phyloP scores from a whole-genome alignment of 2,113 vertebrate genomes.

The Ceratotherium simum region DNA sequence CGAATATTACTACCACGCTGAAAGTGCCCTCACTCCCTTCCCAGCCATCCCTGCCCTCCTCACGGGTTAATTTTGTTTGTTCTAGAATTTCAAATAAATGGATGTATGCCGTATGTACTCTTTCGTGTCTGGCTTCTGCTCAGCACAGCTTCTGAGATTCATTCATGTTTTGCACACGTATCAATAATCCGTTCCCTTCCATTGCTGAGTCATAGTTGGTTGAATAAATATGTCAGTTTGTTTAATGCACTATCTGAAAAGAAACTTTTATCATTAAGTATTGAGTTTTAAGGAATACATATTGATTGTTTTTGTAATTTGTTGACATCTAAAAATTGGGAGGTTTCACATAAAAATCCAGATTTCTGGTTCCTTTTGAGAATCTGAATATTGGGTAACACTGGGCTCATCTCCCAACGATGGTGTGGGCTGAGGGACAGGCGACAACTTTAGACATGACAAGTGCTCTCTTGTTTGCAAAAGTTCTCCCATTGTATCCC shows the following conservation, averaged over 20 bases:
- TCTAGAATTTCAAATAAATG: conserved; percentile 12
- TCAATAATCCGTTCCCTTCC: neutral
- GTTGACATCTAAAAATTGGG: neutral
- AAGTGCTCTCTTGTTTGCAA: neutral
- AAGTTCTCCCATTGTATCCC: neutral
- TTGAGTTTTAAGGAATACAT: conserved; percentile 19
- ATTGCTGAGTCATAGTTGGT: neutral
- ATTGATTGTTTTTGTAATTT: neutral
- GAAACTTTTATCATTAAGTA: conserved; percentile 23
- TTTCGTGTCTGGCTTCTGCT: neutral
- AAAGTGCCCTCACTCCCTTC: neutral
- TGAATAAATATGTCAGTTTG: neutral
- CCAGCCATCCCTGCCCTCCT: neutral
- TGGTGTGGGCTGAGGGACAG: neutral
- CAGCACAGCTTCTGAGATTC: neutral
- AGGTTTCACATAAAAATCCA: neutral
- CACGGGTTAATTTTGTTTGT: neutral
- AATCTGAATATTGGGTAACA: neutral
- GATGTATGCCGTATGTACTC: neutral
- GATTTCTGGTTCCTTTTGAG: neutral
- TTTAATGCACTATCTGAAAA: neutral
- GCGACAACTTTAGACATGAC: fast-evolving
- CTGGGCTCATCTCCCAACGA: neutral
- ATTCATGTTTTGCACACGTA: neutral
- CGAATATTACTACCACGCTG: fast-evolving